Evolutionary conservation across 2,113 vertebrate genomes (phyloP).

Genomic region (Oenanthe melanoleuca): DNA sequence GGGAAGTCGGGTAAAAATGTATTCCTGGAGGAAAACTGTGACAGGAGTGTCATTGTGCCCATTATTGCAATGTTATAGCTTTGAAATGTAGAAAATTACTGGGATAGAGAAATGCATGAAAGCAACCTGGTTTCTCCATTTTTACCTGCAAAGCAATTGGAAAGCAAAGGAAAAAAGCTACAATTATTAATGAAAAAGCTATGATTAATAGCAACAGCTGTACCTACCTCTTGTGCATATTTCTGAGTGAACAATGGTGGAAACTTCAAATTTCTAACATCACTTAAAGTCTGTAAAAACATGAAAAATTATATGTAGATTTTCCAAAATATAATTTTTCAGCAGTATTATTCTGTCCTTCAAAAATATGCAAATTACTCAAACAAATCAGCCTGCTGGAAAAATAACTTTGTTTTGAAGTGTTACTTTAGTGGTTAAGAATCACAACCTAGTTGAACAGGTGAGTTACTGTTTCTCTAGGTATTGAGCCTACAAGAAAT

Average conservation of each 20-base stretch:
- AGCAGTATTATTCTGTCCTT: not conserved
- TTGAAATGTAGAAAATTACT: not conserved
- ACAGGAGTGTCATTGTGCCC: not conserved
- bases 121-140: not conserved
- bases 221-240: constrained; percentile 89
- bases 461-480: not conserved
- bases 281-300: constrained; percentile 86
- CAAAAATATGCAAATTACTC: not conserved
- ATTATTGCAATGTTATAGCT: not conserved
- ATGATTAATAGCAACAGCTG: not conserved
- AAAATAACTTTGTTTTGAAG: not conserved
- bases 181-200: not conserved
- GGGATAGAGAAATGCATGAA: not conserved
- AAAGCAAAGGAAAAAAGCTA: not conserved
- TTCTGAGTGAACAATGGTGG: constrained; percentile 87
- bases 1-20: not conserved
- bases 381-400: not conserved
- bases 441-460: not conserved
- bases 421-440: not conserved
- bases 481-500: not conserved
- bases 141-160: not conserved
- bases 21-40: not conserved
- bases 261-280: constrained; percentile 88
- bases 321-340: not conserved
- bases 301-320: not conserved